Conservation (phyloP, 2,113 vertebrate species). For the Corynorhinus townsendii region DNA sequence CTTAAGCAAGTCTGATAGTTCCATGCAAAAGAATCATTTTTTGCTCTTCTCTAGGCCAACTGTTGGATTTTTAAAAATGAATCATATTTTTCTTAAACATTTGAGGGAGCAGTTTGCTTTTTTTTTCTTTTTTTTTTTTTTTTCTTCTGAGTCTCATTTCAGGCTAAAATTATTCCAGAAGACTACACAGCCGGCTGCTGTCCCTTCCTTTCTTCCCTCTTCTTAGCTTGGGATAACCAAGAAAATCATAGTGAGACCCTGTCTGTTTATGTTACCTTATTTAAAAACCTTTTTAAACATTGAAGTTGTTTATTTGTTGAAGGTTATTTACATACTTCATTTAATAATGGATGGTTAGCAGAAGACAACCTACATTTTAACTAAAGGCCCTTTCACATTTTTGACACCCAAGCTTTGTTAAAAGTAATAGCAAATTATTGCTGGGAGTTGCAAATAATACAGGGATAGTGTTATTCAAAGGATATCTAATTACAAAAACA, state of each 20-base stretch:
- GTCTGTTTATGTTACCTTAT: background rate
- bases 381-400: slow-evolving; percentile 23
- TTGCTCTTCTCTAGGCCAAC: slow-evolving; percentile 19
- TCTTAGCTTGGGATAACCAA: background rate
- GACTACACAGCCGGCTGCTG: background rate
- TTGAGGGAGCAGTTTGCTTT: slow-evolving; percentile 31
- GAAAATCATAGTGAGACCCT: background rate
- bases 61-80: slow-evolving; percentile 49
- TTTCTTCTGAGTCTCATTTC: slow-evolving; percentile 8
- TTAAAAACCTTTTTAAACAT: slow-evolving; percentile 15
- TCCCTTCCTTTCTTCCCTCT: background rate
- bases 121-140: slow-evolving; percentile 30
- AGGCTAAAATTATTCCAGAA: slow-evolving; percentile 44
- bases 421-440: slow-evolving; percentile 4
- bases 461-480: background rate
- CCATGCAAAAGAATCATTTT: background rate
- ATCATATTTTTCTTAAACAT: slow-evolving; percentile 49
- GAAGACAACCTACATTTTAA: slow-evolving; percentile 21
- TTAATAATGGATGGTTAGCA: slow-evolving; percentile 9
- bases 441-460: slow-evolving; percentile 3
- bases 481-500: background rate
- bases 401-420: slow-evolving; percentile 13
- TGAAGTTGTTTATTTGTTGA: background rate
- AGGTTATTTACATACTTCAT: background rate
- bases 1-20: background rate